Conservation (phyloP, 2,888 invertebrate genomes). For the Dicyrtomina minuta region DNA sequence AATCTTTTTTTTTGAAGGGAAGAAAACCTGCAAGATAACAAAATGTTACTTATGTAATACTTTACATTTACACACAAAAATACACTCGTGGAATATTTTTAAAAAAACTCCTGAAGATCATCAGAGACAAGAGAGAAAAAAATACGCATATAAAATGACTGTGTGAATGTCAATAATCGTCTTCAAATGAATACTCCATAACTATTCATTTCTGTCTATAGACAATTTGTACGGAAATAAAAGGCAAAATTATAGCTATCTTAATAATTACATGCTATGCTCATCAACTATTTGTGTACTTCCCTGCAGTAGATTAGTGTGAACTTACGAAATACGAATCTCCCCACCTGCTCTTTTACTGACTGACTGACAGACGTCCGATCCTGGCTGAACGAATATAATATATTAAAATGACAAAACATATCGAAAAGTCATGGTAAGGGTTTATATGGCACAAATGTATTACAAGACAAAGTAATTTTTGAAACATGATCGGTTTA, state of each 20-base stretch:
- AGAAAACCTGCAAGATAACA: no score
- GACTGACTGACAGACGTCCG: not conserved
- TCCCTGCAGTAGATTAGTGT: no score
- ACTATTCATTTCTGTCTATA: slow-evolving; percentile 18
- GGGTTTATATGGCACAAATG: no score
- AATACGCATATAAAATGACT: not conserved
- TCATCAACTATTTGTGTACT: no score
- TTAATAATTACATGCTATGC: no score
- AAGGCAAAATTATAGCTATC: slow-evolving; percentile 9
- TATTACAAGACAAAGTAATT: no score
- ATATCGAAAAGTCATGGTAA: no score
- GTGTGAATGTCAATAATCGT: slow-evolving; percentile 19
- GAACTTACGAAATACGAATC: no score
- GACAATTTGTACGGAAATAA: slow-evolving; percentile 19
- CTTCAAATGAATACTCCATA: slow-evolving; percentile 6
- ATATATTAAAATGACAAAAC: no score
- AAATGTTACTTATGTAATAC: no score
- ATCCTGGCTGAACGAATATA: not conserved
- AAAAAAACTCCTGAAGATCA: not conserved
- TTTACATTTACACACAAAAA: not conserved
- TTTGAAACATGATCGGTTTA: no score
- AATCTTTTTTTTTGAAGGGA: no score
- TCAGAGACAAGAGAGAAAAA: not conserved
- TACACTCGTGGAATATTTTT: not conserved
- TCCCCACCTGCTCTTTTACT: not conserved